Conservation (phyloP, 2,113 vertebrate genomes). For the Erythrocercus mccallii region DNA sequence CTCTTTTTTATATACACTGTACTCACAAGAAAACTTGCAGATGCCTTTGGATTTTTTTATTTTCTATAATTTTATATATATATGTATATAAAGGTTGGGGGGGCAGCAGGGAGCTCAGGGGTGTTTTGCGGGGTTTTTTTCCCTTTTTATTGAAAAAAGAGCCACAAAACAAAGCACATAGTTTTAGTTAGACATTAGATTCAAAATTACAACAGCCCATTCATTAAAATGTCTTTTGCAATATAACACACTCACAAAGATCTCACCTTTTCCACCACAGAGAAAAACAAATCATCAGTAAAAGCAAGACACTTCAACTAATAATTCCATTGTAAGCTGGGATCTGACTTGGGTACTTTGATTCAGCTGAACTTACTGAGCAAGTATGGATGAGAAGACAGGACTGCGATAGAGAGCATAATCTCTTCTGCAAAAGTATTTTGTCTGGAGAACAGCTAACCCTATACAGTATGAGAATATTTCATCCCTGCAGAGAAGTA, state of each 20-base stretch:
- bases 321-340: background rate
- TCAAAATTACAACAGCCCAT: background rate
- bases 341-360: background rate
- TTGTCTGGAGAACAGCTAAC: background rate
- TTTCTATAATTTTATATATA: background rate
- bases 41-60: background rate
- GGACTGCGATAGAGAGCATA: background rate
- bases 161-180: background rate
- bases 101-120: fast-evolving
- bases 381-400: background rate
- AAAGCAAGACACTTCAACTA: background rate
- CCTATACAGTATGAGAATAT: background rate
- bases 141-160: background rate
- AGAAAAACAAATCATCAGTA: background rate
- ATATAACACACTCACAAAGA: background rate
- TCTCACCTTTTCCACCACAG: background rate
- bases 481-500: background rate
- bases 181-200: background rate
- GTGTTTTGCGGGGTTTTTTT: fast-evolving
- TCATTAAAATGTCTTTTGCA: background rate
- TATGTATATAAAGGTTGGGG: background rate
- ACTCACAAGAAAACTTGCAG: background rate
- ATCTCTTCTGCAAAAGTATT: background rate
- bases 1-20: background rate
- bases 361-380: background rate